Base-by-base conservation (phyloP, 1,140 invertebrate species). In the Hormaphis cornu region DNA sequence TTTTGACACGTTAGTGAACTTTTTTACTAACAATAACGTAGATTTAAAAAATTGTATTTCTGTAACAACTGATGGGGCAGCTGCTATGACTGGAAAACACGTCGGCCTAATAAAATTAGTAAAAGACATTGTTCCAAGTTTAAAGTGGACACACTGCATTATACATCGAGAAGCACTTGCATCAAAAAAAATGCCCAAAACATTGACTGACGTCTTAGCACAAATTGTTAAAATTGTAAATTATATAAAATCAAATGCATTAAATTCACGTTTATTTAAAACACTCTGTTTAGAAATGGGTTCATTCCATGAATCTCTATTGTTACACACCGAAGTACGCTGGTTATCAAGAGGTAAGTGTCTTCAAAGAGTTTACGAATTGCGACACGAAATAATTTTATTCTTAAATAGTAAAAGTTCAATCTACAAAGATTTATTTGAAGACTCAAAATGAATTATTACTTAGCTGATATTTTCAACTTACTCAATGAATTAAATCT, bases 131-230 rank as follows among this genome's bases (percentile, higher is more conserved):
- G 16, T 22, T 6, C 26, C 50, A 22, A 26, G 16, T n/a, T 7
- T 26, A 52, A 8, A 7, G 7, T 22, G 20, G 50, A 52, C 50
- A 52, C 50, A 52, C 50, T 52, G 50, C 16, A 8, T 52, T 22
- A 6, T 52, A 8, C 50, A 52, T 52, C 50, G 50, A 22, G 72
- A 77, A 69, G 73, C 72, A 12, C 74, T 77, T 33, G 75, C 73
- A 69, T 52, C 74, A 8, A 77, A 77, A 70, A 74, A 72, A 40
- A 70, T 76, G 56, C 73, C 74, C 46, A 46, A 50, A 71, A 56
- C 54, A 18, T 46, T 76, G 16, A 69, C 69, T 48, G 56, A 61
- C 71, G 71, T 71, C 20, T 70, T 77, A 48, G 71, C 6, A 16
- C 7, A 22, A 26, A n/a, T 26, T 8, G 16, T 52, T 8, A 52